Base-by-base conservation (phyloP, 2,113 vertebrate species). In the Pavo muticus region DNA sequence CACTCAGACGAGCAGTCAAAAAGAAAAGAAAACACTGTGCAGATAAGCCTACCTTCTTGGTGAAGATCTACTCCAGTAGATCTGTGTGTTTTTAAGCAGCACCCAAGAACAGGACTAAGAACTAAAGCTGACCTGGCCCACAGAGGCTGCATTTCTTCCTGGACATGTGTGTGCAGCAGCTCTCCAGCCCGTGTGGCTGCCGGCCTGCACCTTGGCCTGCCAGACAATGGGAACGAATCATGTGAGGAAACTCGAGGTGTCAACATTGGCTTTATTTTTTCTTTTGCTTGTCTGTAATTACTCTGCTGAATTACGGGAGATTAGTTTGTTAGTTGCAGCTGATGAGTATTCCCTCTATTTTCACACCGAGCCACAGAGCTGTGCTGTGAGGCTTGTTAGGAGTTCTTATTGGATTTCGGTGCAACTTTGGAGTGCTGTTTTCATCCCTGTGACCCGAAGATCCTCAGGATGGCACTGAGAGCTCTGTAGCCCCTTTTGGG, bases 181-280 rank as follows among this genome's bases (percentile, higher is more conserved):
- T 84, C 86, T 80, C 44, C 44, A n/a, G 74, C 52, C 69, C 37
- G 2, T 56, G 84, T 44, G 64, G 39, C 70, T 77, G 14, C 40
- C 57, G 82, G 77, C 37, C 56, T 72, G 40, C 60, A 79, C 42
- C 87, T 95, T 61, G 40, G 94, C 40, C 21, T 95, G 61, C 68
- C 72, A 88, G 87, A 95, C 94, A 94, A 56, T 78, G 84, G 93
- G 85, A 79, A n/a, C 82, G 61, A 93, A 78, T 91, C 61, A 11
- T 78, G n/a, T 77, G 81, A 88, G 81, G 86, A 78, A 92, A 91
- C 86, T 87, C 73, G 71, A 48, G 80, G 68, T 81, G 65, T 90
- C 81, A 71, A 21, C 7, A 24, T 73, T 69, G 68, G 63, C 84
- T 93, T 94, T 44, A 50, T 37, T 92, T 88, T 80, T 76, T 67